Base-by-base conservation (phyloP, 2,113 vertebrate species). In the Rhabdornis inornatus region DNA sequence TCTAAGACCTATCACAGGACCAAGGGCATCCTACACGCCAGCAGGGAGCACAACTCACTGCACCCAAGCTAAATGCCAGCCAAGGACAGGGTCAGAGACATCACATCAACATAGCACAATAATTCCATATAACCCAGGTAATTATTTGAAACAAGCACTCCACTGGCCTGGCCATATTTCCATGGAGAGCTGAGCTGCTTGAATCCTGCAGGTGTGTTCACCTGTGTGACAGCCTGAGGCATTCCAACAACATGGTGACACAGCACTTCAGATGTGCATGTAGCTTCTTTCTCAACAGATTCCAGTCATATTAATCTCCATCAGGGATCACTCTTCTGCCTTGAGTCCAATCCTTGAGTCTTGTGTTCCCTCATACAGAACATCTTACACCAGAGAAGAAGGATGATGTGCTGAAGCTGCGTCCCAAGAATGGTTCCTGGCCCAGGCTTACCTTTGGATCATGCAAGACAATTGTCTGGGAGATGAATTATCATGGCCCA, bases 251-350 rank as follows among this genome's bases (percentile, higher is more conserved):
- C 8, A 1, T 3, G 16, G 25, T 45, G 33, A 64, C 15, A 8
- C 13, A 40, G 30, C 42, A 56, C 52, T 90, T 40, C 0, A 5
- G 65, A 37, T 1, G 9, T 0, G 4, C 16, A 27, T 5, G 5
- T 8, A 35, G 30, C 37, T 87, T 31, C 45, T 68, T 72, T 60
- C 50, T 77, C 40, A 75, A 53, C 5, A 42, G n/a, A 56, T 75
- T 79, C 42, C 52, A 53, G 19, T 44, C 4, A 3, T 15, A 14
- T n/a, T 30, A 21, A 18, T 14, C 25, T 40, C 17, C 49, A 42
- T 25, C 31, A 75, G 33, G 28, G 28, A 49, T 47, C 31, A 40
- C 45, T 33, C 28, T 79, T 44, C 57, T 39, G 40, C 31, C 37
- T 44, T n/a, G 17, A 66, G n/a, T 59, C 17, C 49, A 8, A 18